Percentiles rank a stretch among this genome's conserved stretches.
phyloP scores from a whole-genome alignment of 2,888 invertebrate species.

The Polydrusus cervinus region DNA sequence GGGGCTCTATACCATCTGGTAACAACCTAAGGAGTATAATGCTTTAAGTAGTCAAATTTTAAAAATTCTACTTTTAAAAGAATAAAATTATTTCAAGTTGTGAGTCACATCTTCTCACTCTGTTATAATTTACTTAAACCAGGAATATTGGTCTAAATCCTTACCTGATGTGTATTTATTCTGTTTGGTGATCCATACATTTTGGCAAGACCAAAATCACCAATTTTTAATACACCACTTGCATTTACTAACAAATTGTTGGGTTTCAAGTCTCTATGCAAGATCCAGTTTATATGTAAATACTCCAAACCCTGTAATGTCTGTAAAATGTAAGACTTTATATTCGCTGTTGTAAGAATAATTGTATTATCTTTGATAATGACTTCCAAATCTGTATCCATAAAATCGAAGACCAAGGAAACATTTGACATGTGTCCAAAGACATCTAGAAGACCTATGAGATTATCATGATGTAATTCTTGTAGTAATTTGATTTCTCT shows the following conservation, averaged over 20 bases:
- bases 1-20: conserved; percentile 96
- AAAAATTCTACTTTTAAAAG: background rate
- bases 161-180: conserved; percentile 94
- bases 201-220: conserved; percentile 99
- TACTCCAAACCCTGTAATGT: conserved; percentile 83
- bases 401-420: conserved; percentile 98
- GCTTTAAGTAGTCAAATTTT: background rate
- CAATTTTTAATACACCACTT: conserved; percentile 95
- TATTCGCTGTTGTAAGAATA: conserved; percentile 91
- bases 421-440: conserved; percentile 99
- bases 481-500: conserved; percentile 98
- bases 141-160: background rate
- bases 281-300: conserved; percentile 75
- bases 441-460: conserved; percentile 95
- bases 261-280: conserved; percentile 98
- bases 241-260: conserved; percentile 97
- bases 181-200: conserved; percentile 97
- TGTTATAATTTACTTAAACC: background rate
- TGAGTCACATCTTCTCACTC: too few relatives aligned
- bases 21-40: conserved; percentile 74
- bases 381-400: conserved; percentile 99
- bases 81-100: background rate
- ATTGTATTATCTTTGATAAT: conserved; percentile 91
- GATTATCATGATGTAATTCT: conserved; percentile 94
- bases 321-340: conserved; percentile 97